Base-by-base conservation (phyloP, 2,797 vertebrate species). In the Centropyge bicolor region DNA sequence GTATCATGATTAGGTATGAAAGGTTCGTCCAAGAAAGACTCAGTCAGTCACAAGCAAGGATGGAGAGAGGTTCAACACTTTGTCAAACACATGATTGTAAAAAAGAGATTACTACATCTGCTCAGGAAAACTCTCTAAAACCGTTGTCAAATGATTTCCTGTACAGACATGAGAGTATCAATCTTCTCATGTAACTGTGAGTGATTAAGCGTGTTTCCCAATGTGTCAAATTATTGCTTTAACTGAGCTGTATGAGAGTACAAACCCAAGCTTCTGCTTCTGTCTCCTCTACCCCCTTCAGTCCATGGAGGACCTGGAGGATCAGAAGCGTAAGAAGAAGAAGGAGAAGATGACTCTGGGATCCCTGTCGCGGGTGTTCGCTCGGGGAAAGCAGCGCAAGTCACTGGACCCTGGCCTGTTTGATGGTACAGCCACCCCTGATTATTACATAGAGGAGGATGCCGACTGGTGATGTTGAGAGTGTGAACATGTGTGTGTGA, bases 401-500 rank as follows among this genome's bases (percentile, higher is more conserved):
- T 99, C 97, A 83, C 94, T 99, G 86, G 98, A 99, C 86, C 98
- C 98, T 0, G 97, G 98, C 64, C 96, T 99, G 90, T 99, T 99
- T 85, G 98, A 99, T 89, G 98, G 98, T 96, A 98, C 97, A 82
- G 90, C 94, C 91, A 95, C 97, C 85, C 97, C 97, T 66, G 97
- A 98, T 95, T 99, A 99, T 96, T 99, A 99, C 95, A 98, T 98
- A 94, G 97, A 99, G 96, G 98, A 99, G 94, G 97, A 99, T 57
- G 97, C 96, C 66, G 98, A 99, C 96, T 99, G 98, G 98, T 99
- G 97, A 98, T 95, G 83, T 75, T 90, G 86, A 83, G 70, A 88
- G 89, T 75, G 86, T 55, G 90, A 55, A 82, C 61, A 81, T 38
- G 84, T 82, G 75, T 52, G 78, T 22, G 77, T n/a, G 55, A 20